phyloP scores from a whole-genome alignment of 2,888 invertebrate species.

The Tachina fera region DNA sequence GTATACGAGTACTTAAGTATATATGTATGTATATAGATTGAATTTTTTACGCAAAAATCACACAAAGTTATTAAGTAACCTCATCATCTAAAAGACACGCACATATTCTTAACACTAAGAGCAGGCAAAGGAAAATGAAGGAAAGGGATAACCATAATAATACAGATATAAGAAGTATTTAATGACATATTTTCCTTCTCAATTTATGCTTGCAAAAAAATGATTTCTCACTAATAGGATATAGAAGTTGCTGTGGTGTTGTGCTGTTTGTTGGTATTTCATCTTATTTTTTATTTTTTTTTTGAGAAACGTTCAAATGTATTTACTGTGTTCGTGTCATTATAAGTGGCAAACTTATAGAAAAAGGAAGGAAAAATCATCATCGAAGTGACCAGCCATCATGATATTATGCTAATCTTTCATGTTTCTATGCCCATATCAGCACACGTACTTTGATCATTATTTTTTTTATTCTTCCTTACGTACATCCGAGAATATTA shows the following conservation, averaged over 20 bases:
- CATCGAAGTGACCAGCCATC: conserved; percentile 57
- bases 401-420: conserved; percentile 58
- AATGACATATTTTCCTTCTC: conserved; percentile 40
- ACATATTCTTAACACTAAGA: conserved; percentile 39
- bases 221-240: conserved; percentile 42
- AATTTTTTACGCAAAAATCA: conserved; percentile 61
- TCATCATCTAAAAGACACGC: conserved; percentile 73
- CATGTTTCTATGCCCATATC: not conserved
- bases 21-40: not conserved
- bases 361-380: not conserved
- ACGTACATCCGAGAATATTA: not conserved
- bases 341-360: conserved; percentile 22
- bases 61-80: conserved; percentile 73
- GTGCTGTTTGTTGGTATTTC: not conserved
- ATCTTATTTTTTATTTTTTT: not conserved
- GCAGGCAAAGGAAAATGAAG: conserved; percentile 7
- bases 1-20: too few relatives aligned
- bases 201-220: conserved; percentile 10
- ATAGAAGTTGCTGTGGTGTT: conserved; percentile 26
- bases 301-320: not conserved
- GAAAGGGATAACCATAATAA: conserved; percentile 18
- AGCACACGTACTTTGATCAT: not conserved
- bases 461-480: not conserved
- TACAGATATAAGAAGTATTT: conserved; percentile 47
- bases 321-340: not conserved